These are phyloP conservation scores for Slavum lentiscoides DNA, from an alignment of 2,888 invertebrate genomes.

Conservation along the genomic window DNA sequence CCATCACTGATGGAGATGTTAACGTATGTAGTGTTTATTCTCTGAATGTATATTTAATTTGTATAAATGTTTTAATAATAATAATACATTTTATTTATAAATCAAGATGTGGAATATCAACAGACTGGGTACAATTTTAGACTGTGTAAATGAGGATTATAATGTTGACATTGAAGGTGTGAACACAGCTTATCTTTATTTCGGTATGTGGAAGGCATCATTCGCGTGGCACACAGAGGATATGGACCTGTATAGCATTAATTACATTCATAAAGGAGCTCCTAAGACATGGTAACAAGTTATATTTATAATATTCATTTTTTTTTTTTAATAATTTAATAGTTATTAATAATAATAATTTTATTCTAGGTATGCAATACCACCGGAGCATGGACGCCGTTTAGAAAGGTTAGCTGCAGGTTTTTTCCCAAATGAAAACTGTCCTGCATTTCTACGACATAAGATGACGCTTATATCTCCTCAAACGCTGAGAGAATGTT, in stretches of 20 bases:
- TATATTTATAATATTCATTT: too few relatives aligned
- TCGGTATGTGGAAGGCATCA: constrained; percentile 99
- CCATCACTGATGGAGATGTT: constrained; percentile 86
- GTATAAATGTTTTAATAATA: background rate
- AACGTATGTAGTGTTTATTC: constrained; percentile 63
- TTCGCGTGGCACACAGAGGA: constrained; percentile 99
- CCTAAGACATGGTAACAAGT: constrained; percentile 81
- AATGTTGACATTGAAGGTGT: constrained; percentile 95
- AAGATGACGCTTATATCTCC: constrained; percentile 98
- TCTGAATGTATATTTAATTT: background rate
- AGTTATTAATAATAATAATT: background rate
- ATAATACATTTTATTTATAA: background rate
- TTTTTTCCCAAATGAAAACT: constrained; percentile 85
- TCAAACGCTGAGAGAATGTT: constrained; percentile 85
- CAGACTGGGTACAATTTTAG: constrained; percentile 87
- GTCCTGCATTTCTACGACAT: constrained; percentile 91
- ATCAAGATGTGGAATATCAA: constrained; percentile 88
- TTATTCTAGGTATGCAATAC: constrained; percentile 78
- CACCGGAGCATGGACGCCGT: constrained; percentile 90
- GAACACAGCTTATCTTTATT: constrained; percentile 97
- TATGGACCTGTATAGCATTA: constrained; percentile 99
- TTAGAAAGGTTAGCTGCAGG: constrained; percentile 90
- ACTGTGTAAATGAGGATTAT: constrained; percentile 91
- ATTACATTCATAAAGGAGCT: constrained; percentile 95
- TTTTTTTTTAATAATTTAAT: background rate